phyloP scores from a whole-genome alignment of 2,888 invertebrate genomes.

The Anagyrus pseudococci region DNA sequence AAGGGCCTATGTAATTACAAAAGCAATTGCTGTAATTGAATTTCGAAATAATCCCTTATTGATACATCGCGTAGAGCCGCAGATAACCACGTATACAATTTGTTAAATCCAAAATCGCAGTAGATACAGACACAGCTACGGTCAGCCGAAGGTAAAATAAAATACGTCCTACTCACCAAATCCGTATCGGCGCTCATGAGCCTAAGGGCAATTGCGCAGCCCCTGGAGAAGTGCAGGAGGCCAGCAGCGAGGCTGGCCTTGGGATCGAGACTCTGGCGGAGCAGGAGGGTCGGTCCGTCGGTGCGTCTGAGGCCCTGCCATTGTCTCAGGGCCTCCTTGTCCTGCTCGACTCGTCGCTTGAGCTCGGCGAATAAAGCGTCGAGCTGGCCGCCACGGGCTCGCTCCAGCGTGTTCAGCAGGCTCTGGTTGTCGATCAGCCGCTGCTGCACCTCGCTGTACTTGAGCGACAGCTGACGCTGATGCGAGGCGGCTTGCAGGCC shows the following conservation, averaged over 20 bases:
- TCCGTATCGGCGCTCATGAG: conserved; percentile 69
- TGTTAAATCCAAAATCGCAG: too few species aligned
- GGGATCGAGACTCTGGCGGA: conserved; percentile 40
- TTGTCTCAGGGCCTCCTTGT: conserved; percentile 83
- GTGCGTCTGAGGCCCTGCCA: conserved; percentile 67
- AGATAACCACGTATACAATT: neutral
- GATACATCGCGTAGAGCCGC: too few species aligned
- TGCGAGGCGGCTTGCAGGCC: conserved; percentile 71
- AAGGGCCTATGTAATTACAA: too few species aligned
- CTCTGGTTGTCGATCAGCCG: conserved; percentile 92
- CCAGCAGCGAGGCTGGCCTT: conserved; percentile 67
- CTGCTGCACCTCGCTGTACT: conserved; percentile 86
- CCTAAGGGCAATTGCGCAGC: conserved; percentile 77
- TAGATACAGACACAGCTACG: neutral
- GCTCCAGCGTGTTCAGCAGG: conserved; percentile 82
- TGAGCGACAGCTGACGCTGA: conserved; percentile 84
- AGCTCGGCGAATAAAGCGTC: conserved; percentile 79
- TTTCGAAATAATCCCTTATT: too few species aligned
- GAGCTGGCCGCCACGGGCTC: conserved; percentile 69
- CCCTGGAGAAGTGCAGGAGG: conserved; percentile 77
- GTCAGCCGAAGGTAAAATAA: neutral
- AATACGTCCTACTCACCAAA: conserved; percentile 14
- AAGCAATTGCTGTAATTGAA: too few species aligned
- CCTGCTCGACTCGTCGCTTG: conserved; percentile 84
- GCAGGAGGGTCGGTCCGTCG: conserved; percentile 38